Percentiles rank a stretch among this genome's conserved stretches.
Evolutionary conservation across 2,113 vertebrate genomes (phyloP).

Genomic region (Tetraodon nigroviridis): DNA sequence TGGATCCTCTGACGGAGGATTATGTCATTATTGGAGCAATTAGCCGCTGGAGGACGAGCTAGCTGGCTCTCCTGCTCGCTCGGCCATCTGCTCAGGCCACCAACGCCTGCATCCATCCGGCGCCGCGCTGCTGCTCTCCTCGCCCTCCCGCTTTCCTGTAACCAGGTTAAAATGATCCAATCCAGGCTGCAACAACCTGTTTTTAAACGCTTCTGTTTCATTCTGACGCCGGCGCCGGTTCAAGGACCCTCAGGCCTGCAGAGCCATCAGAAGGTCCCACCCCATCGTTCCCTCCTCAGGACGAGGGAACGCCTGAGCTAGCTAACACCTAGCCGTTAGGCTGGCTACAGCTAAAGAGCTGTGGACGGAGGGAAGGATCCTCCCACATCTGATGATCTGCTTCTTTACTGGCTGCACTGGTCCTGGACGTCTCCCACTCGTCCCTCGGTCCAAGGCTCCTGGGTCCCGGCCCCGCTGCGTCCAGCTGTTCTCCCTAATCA

Average conservation of each 20-base stretch:
- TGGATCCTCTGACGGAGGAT: background rate
- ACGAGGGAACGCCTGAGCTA: too few relatives aligned
- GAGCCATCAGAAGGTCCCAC: too few relatives aligned
- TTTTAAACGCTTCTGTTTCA: too few relatives aligned
- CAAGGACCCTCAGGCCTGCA: too few relatives aligned
- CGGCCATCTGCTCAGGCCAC: constrained; percentile 30
- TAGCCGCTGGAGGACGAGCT: constrained; percentile 9
- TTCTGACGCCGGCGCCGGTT: too few relatives aligned
- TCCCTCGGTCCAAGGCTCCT: background rate
- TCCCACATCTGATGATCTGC: constrained; percentile 48
- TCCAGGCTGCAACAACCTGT: too few relatives aligned
- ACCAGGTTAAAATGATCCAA: too few relatives aligned
- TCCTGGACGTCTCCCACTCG: constrained; percentile 19
- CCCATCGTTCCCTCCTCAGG: too few relatives aligned
- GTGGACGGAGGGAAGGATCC: too few relatives aligned
- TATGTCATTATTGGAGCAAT: constrained; percentile 35
- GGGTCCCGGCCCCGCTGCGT: background rate
- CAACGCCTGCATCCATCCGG: constrained; percentile 31
- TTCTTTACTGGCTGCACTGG: constrained; percentile 18
- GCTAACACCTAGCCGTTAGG: too few relatives aligned
- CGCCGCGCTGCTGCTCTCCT: background rate
- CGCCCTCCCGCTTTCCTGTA: too few relatives aligned
- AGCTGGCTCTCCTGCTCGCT: background rate
- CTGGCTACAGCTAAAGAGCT: too few relatives aligned
- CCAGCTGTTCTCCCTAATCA: background rate